Evolutionary conservation across 2,113 vertebrate genomes (phyloP), one percentile per base, ranked within the genome.

Genomic region (Oncorhynchus nerka): DNA sequence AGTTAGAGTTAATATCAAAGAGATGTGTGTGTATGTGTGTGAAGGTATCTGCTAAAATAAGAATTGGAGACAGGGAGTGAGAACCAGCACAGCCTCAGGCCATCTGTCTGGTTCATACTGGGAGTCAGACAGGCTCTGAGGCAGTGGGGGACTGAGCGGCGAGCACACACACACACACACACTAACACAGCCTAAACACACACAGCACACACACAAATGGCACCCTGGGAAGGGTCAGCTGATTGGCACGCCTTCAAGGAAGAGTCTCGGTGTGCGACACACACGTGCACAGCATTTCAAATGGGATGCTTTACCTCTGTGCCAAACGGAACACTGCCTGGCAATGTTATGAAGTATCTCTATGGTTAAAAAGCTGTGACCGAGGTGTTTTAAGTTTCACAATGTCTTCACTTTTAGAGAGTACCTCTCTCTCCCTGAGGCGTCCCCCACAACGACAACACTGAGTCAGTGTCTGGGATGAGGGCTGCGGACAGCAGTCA

Each of bases 401-500:
- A 57, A 57, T 57, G 55, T 20, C 20, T 45, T 16, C 69, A 67
- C 13, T 55, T 55, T 55, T 55, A 16, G 66, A 11, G 16, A 72
- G 22, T 66, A 68, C 67, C 73, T 62, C 20, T 11, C 3, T 67
- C 49, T 64, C 48, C 45, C 59, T 64, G 48, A 68, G 70, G 71
- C 39, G 71, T 26, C 48, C 71, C 32, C 57, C 71, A 26, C 11
- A 71, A 32, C 68, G 57, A 45, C 69, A 81, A 62, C 65, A 64
- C 57, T 20, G 6, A 5, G 57, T 30, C 76, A 16, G 45, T 34
- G 65, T 69, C 70, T 22, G 13, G 77, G 71, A 89, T 88, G 90
- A 92, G 32, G 77, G 87, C 79, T 81, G 81, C 74, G 84, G 75
- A 88, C 92, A 90, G 92, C 84, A 91, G 90, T 91, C 89, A 91